Conservation (phyloP, 2,888 invertebrate species). For the Steinernema scapterisci region DNA sequence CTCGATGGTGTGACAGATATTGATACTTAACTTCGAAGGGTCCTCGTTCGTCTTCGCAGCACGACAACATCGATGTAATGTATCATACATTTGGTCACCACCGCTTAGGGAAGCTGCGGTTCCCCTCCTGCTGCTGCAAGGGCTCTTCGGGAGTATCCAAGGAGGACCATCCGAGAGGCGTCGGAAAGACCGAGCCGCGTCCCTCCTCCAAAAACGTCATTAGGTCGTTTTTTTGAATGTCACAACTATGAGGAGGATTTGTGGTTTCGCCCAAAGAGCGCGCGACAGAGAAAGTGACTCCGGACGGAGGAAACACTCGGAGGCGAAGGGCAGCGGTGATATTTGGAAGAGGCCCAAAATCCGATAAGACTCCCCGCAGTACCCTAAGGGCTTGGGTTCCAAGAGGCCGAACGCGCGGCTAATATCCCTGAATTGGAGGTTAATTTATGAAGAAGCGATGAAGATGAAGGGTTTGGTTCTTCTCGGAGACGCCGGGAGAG, state of each 20-base stretch:
- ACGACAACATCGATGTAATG: constrained; percentile 30
- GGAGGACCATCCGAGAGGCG: background rate
- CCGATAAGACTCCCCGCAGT: background rate
- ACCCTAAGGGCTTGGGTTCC: background rate
- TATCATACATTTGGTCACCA: constrained; percentile 32
- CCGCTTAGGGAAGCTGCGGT: background rate
- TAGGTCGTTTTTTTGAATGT: constrained; percentile 25
- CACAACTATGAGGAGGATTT: background rate
- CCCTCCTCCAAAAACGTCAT: constrained; percentile 24
- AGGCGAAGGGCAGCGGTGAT: background rate
- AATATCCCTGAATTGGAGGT: background rate
- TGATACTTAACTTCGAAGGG: constrained; percentile 26
- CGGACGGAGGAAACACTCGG: background rate
- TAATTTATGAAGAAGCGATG: background rate
- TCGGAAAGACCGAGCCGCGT: constrained; percentile 16
- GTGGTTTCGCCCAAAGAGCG: background rate
- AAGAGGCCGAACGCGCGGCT: too few species aligned
- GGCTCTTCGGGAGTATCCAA: too few species aligned
- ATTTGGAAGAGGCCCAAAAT: background rate
- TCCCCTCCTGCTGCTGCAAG: too few species aligned
- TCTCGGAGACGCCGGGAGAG: background rate
- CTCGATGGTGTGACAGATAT: constrained; percentile 28
- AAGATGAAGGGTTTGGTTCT: background rate
- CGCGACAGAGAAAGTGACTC: background rate
- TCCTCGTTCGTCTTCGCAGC: constrained; percentile 26